These are phyloP conservation scores for Smutsia gigantea DNA, from an alignment of 2,797 vertebrate species.

Conservation along the genomic window DNA sequence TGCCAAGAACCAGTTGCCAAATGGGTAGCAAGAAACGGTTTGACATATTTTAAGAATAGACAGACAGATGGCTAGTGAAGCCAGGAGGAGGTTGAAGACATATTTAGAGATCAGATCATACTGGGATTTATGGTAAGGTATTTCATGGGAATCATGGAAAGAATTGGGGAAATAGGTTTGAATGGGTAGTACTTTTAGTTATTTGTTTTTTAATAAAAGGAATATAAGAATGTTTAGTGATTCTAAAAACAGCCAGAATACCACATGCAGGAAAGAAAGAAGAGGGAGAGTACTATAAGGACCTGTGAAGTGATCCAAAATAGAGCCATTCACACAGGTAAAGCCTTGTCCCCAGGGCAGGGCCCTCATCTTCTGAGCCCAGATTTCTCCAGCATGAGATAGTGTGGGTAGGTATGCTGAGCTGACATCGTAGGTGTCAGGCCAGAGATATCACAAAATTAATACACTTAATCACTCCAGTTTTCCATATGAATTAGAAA, in stretches of 20 bases:
- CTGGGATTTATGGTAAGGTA: background rate
- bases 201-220: background rate
- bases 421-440: background rate
- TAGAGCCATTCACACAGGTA: rapidly evolving
- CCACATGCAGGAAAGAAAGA: background rate
- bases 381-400: background rate
- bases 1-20: background rate
- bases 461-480: background rate
- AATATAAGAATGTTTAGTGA: background rate
- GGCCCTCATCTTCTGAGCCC: background rate
- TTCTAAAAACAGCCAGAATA: background rate
- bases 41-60: background rate
- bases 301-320: background rate
- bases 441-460: background rate
- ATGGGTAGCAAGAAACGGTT: background rate
- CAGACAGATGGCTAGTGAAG: background rate
- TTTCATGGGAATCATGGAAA: background rate
- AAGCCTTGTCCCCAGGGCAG: too few relatives aligned
- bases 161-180: background rate
- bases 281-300: background rate
- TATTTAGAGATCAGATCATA: background rate
- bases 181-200: background rate
- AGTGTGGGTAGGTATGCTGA: background rate
- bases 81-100: too few relatives aligned
- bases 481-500: background rate